Conservation (phyloP, 2,113 vertebrate species). For the Ornithorhynchus anatinus region DNA sequence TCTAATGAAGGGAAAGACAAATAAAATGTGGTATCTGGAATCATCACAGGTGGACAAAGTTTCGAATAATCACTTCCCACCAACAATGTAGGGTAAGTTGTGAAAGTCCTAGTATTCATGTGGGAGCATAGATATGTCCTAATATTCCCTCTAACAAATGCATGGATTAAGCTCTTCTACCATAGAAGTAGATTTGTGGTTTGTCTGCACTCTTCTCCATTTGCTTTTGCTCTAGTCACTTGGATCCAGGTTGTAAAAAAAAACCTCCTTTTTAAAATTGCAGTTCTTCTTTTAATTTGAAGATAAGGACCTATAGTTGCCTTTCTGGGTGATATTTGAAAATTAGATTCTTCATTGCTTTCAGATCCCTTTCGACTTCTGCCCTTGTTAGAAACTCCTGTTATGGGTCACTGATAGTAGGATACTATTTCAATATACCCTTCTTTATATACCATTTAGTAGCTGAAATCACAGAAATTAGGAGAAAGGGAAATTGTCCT, state of each 20-base stretch:
- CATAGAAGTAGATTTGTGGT: too few relatives aligned
- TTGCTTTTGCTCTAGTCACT: too few relatives aligned
- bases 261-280: too few relatives aligned
- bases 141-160: not conserved
- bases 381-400: not conserved
- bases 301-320: not conserved
- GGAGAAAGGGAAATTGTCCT: not conserved
- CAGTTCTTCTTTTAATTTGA: too few relatives aligned
- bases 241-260: too few relatives aligned
- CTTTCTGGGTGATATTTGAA: not conserved
- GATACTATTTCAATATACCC: not conserved
- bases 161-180: too few relatives aligned
- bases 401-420: not conserved
- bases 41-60: not conserved
- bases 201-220: too few relatives aligned
- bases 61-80: constrained; percentile 30
- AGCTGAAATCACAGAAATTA: constrained; percentile 8
- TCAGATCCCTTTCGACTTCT: too few relatives aligned
- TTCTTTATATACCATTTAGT: constrained; percentile 3
- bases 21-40: constrained; percentile 1
- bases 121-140: not conserved
- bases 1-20: constrained; percentile 34
- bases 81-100: constrained; percentile 13
- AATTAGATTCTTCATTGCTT: too few relatives aligned
- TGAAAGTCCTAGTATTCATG: not conserved